Conservation (phyloP, 2,888 invertebrate genomes). For the Melanargia galathea region DNA sequence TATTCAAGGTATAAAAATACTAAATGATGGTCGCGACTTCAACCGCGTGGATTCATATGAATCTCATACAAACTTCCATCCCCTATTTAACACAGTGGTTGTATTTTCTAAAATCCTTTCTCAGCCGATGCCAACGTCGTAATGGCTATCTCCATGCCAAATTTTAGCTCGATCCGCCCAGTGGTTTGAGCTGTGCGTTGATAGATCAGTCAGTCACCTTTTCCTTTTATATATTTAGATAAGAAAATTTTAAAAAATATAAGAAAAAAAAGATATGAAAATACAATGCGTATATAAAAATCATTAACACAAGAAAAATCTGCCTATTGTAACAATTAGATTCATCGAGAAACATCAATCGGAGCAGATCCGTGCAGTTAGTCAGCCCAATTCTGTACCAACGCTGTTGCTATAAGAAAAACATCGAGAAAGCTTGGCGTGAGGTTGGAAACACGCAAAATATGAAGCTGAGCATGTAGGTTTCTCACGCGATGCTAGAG, state of each 20-base stretch:
- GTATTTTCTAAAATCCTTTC: too few relatives aligned
- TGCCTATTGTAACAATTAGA: constrained; percentile 8
- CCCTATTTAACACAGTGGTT: too few relatives aligned
- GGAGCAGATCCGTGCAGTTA: constrained; percentile 40
- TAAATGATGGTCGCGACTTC: too few relatives aligned
- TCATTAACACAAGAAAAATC: constrained; percentile 23
- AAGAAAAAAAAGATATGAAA: background rate
- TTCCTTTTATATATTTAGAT: too few relatives aligned
- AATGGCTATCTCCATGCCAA: too few relatives aligned
- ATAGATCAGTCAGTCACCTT: too few relatives aligned
- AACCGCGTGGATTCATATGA: too few relatives aligned
- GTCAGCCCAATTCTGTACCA: constrained; percentile 30
- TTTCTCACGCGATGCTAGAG: constrained; percentile 41
- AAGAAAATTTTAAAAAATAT: background rate
- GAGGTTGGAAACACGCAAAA: constrained; percentile 37
- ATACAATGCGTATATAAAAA: background rate
- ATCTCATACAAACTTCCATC: too few relatives aligned
- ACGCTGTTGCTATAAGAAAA: constrained; percentile 31
- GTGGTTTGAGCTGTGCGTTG: too few relatives aligned
- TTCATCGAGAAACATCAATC: constrained; percentile 30
- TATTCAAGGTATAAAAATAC: too few relatives aligned
- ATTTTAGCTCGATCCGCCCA: too few relatives aligned
- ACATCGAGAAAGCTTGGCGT: constrained; percentile 39
- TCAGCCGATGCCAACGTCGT: too few relatives aligned
- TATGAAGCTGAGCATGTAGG: constrained; percentile 33